phyloP scores from a whole-genome alignment of 2,888 invertebrate species.

The Lomographa bimaculata region DNA sequence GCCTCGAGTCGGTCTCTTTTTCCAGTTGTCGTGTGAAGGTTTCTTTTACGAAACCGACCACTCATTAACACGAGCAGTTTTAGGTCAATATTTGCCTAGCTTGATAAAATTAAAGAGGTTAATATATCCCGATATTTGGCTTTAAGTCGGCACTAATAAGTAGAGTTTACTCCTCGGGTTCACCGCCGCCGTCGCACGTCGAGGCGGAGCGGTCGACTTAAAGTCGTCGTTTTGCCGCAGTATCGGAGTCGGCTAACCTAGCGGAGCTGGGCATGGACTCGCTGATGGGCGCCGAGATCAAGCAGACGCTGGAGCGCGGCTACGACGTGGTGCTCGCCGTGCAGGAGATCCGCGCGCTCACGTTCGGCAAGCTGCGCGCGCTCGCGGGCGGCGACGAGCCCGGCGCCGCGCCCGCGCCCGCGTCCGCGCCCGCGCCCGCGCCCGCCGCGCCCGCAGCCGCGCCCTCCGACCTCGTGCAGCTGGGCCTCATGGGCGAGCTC shows the following conservation, averaged over 20 bases:
- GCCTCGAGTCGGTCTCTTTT: too few species aligned
- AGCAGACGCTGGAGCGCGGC: constrained; percentile 96
- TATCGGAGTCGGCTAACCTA: constrained; percentile 89
- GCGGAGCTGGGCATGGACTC: constrained; percentile 99
- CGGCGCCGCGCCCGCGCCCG: constrained; percentile 24
- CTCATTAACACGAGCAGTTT: too few species aligned
- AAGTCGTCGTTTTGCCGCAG: too few species aligned
- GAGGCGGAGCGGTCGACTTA: too few species aligned
- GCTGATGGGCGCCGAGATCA: constrained; percentile 99
- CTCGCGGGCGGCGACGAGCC: constrained; percentile 64
- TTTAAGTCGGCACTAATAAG: too few species aligned
- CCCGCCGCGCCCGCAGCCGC: constrained; percentile 48
- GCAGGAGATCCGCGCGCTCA: constrained; percentile 94
- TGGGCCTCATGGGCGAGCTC: constrained; percentile 81
- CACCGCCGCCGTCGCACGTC: too few species aligned
- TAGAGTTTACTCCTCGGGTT: too few species aligned
- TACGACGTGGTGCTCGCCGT: constrained; percentile 95
- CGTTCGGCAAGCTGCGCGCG: constrained; percentile 89
- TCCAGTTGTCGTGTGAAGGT: too few species aligned
- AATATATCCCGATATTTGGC: too few species aligned
- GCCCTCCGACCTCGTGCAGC: constrained; percentile 73
- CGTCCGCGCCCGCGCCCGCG: constrained; percentile 31
- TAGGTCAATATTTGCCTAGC: too few species aligned
- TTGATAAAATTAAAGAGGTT: too few species aligned
- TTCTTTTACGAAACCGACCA: too few species aligned